Base-by-base conservation (phyloP, 2,113 vertebrate genomes). In the Grallaria varia region DNA sequence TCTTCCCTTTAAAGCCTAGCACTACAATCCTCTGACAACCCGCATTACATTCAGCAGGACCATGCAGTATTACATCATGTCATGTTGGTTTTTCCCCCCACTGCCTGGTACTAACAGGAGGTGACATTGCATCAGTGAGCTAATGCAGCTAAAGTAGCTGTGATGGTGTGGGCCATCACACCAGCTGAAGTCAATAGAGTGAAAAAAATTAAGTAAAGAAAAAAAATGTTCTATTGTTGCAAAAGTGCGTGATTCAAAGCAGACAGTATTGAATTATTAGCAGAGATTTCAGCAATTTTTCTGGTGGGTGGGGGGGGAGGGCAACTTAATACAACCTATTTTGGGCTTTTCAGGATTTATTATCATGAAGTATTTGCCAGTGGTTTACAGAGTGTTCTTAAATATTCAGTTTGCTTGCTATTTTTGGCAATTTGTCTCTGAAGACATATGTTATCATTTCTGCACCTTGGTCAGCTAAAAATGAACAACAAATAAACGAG, bases 81-180 rank as follows among this genome's bases (percentile, higher is more conserved):
- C 77, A 76, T 13, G 40, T 12, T 68, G 33, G 8, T 35, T 12
- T 37, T 47, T 62, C 40, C 42, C 25, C 33, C 8, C 28, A 4
- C 56, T 89, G 47, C 9, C 63, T 95, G 30, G 18, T 72, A 3
- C 58, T 90, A 94, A 94, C 66, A 88, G 68, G 86, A 94, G 42
- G 49, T 92, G 95, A 87, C 87, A 71, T 14, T 49, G 95, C 86
- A 68, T 9, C 59, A 91, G 67, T 55, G 92, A 96, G 75, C 60
- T 79, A 30, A 87, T 49, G 55, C 62, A 81, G 63, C 83, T 90
- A 21, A 89, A 94, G 87, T 22, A 35, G 55, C 75, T 81, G 45
- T 50, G 78, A 12, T 73, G 39, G 33, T 78, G 40, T 45, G 58
- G 40, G 66, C 55, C 56, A 22, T 28, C 73, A 62, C 50, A 35